Base-by-base conservation (phyloP, 2,888 invertebrate genomes). In the Dolomedes plantarius region DNA sequence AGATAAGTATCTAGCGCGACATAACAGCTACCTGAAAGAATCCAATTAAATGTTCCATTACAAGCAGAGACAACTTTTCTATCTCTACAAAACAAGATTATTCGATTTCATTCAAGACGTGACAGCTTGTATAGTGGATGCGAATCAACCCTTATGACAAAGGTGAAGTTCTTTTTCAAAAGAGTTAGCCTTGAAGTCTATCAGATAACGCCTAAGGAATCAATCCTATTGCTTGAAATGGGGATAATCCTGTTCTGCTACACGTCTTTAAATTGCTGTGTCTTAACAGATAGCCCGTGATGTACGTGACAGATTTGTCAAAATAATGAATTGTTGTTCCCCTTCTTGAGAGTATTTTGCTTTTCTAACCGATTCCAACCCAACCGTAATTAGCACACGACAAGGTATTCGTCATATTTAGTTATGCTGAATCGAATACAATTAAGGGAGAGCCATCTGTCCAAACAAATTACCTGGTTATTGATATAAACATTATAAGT, bases 231-330 rank as follows among this genome's bases (percentile, higher is more conserved):
- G 16, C 41, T 46, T 46, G 41, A 46, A 56, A 5, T 5, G 19
- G 46, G 46, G 19, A 56, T 56, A 23, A 56, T 56, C 56, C 56
- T 56, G 56, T 23, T 23, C 23, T n/a, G 23, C 19, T 23, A 56
- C 56, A 56, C 19, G 19, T 23, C 23, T 23, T 56, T 56, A 56
- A 56, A 56, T 23, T 23, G 19, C 56, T 5, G 23, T 56, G 56
- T 56, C 23, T 56, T 56, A 1, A 56, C 19, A 23, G 56, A 56
- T 56, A 23, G 56, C 1, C 23, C 1, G 11, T 56, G 19, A 11
- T 56, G 56, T 23, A 56, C 56, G 56, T 56, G 56, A 56, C 56
- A 56, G 56, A 56, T 56, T 56, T 56, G 56, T 56, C 56, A 56
- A 56, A 23, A 16, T 46, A 13, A 46, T 46, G 16, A 16, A 46